Evolutionary conservation across 2,113 vertebrate species (phyloP).

Genomic region (Microcebus tavaratra): DNA sequence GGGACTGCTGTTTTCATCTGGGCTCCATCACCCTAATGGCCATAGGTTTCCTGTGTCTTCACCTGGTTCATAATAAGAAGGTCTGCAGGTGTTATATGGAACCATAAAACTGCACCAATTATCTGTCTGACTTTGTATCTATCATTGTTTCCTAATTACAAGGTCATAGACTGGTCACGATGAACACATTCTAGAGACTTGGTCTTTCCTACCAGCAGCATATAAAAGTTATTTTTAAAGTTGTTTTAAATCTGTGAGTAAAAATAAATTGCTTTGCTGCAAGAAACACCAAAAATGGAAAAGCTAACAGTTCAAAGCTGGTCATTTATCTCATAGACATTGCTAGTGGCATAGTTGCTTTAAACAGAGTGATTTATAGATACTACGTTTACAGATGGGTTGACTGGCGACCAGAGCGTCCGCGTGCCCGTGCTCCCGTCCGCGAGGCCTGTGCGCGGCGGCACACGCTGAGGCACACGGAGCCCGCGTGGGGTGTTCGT

Average conservation of each 20-base stretch:
- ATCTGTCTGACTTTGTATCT: too few species aligned
- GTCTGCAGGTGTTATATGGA: neutral
- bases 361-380: constrained; percentile 66
- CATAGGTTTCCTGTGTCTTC: neutral
- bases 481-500: neutral
- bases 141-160: neutral
- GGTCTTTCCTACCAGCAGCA: constrained; percentile 32
- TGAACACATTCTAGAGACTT: accelerated
- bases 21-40: neutral
- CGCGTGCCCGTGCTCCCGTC: too few species aligned
- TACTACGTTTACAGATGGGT: neutral
- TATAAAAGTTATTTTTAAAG: constrained; percentile 68
- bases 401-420: neutral
- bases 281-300: constrained; percentile 76
- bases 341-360: neutral
- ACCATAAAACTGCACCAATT: neutral
- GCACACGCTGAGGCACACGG: neutral
- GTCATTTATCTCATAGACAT: constrained; percentile 68
- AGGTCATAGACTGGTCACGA: neutral
- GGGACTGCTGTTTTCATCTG: accelerated
- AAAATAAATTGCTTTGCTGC: constrained; percentile 75
- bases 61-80: neutral
- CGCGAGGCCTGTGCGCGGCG: neutral
- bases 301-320: constrained; percentile 65
- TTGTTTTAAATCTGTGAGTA: constrained; percentile 62